Evolutionary conservation across 1,140 invertebrate species (phyloP).

Genomic region (Scaptomyza montana): DNA sequence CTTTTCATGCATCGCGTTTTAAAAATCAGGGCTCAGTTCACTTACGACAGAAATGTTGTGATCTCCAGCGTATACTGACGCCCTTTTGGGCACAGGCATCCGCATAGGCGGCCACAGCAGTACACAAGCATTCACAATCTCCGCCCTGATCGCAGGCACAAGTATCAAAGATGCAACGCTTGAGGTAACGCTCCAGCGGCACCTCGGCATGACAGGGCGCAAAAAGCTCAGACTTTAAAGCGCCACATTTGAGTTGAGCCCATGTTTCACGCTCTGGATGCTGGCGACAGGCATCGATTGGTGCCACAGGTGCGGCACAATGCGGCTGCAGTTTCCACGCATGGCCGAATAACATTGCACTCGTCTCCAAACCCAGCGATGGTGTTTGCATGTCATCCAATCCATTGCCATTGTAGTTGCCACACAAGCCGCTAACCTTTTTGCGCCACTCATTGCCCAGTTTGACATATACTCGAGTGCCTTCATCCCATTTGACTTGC

Average conservation of each 20-base stretch:
- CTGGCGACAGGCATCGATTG: slow-evolving; percentile 88
- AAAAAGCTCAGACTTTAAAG: slow-evolving; percentile 90
- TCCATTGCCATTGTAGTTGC: slow-evolving; percentile 94
- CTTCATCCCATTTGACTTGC: slow-evolving; percentile 93
- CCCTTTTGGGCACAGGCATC: slow-evolving; percentile 90
- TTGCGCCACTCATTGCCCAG: slow-evolving; percentile 90
- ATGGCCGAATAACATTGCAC: slow-evolving; percentile 91
- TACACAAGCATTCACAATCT: slow-evolving; percentile 95
- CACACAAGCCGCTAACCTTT: slow-evolving; percentile 93
- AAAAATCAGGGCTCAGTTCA: slow-evolving; percentile 31
- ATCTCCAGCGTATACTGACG: slow-evolving; percentile 91
- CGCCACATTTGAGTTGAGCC: slow-evolving; percentile 90
- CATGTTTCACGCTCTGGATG: slow-evolving; percentile 91
- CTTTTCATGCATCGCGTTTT: too few species aligned
- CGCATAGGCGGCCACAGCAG: slow-evolving; percentile 93
- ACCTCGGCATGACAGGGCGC: slow-evolving; percentile 91
- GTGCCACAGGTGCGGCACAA: slow-evolving; percentile 86
- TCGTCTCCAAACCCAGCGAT: slow-evolving; percentile 90
- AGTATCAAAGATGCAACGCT: slow-evolving; percentile 91
- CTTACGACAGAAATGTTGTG: slow-evolving; percentile 92
- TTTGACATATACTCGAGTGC: slow-evolving; percentile 91
- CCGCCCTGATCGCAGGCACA: slow-evolving; percentile 95
- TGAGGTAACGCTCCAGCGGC: slow-evolving; percentile 87
- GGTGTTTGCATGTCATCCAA: slow-evolving; percentile 93
- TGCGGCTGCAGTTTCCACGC: slow-evolving; percentile 93